A percentile compares a stretch with the other conserved stretches of the same genome.
These are phyloP conservation scores for Dendrocincla tyrannina DNA, from an alignment of 2,797 vertebrate species.

Conservation along the genomic window DNA sequence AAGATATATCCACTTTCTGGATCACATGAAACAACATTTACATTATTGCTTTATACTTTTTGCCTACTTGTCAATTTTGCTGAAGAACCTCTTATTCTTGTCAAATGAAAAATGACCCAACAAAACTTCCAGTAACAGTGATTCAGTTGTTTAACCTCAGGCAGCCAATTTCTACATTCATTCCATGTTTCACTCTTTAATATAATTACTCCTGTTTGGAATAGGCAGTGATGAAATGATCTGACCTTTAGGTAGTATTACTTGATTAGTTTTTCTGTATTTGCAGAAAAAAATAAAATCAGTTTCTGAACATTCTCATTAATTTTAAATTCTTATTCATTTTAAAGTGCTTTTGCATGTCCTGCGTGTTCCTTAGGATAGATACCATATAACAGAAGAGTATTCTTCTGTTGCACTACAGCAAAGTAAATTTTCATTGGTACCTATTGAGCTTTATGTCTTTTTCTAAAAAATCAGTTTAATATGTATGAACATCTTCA, in stretches of 20 bases:
- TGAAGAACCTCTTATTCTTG: not conserved
- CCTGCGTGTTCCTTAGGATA: not conserved
- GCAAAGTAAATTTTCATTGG: not conserved
- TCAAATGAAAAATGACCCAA: not conserved
- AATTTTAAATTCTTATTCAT: too few relatives aligned
- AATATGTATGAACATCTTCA: not conserved
- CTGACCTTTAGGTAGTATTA: conserved; percentile 56
- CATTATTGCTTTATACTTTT: not conserved
- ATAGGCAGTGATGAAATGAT: conserved; percentile 61
- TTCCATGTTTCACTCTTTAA: conserved; percentile 41
- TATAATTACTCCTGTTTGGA: conserved; percentile 47
- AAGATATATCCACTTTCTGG: not conserved
- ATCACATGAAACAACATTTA: not conserved
- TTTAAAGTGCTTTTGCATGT: not conserved
- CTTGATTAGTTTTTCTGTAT: conserved; percentile 30
- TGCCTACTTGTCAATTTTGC: not conserved
- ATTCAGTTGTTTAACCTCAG: conserved; percentile 46
- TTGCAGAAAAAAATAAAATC: conserved; percentile 33
- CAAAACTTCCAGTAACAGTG: conserved; percentile 17
- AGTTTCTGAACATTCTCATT: not conserved
- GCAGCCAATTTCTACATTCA: not conserved
- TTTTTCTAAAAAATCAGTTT: not conserved
- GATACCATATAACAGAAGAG: not conserved
- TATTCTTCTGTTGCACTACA: not conserved
- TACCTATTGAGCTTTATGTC: not conserved